Evolutionary conservation across 2,113 vertebrate species (phyloP).

Genomic region (Pelmatolapia mariae): DNA sequence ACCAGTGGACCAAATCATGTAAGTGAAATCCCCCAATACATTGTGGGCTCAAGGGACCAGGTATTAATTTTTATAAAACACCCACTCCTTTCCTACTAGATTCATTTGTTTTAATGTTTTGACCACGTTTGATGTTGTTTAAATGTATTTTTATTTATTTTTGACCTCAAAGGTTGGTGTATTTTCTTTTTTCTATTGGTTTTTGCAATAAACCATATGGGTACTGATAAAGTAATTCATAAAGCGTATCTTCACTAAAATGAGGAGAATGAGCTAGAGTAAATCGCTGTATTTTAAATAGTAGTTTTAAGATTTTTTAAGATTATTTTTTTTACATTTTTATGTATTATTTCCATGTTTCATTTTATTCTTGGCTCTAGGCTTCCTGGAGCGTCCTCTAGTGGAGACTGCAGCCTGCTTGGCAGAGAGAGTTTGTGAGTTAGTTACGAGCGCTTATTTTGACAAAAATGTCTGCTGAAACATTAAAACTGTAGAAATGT

Average conservation of each 20-base stretch:
- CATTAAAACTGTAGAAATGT: too few species aligned
- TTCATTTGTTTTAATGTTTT: not conserved
- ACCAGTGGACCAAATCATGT: not conserved
- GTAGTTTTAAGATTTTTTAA: not conserved
- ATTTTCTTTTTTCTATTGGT: not conserved
- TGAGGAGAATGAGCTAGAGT: not conserved
- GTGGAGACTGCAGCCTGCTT: not conserved
- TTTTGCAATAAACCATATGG: not conserved
- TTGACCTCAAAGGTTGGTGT: not conserved
- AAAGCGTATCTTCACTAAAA: not conserved
- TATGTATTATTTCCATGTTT: not conserved
- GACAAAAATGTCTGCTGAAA: not conserved
- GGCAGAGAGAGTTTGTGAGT: not conserved
- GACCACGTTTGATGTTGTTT: not conserved
- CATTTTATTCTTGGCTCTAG: not conserved
- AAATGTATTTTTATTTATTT: not conserved
- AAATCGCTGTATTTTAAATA: not conserved
- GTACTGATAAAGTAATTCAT: not conserved
- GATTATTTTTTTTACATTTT: not conserved
- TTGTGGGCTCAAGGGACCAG: not conserved
- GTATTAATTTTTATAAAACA: accelerated
- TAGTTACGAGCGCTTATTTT: not conserved
- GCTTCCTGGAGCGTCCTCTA: not conserved
- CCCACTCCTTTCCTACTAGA: not conserved
- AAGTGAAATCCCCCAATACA: not conserved